A percentile compares a stretch with the other conserved stretches of the same genome.
These are phyloP conservation scores for Catocala sponsa DNA, from an alignment of 2,888 invertebrate genomes.

Conservation along the genomic window DNA sequence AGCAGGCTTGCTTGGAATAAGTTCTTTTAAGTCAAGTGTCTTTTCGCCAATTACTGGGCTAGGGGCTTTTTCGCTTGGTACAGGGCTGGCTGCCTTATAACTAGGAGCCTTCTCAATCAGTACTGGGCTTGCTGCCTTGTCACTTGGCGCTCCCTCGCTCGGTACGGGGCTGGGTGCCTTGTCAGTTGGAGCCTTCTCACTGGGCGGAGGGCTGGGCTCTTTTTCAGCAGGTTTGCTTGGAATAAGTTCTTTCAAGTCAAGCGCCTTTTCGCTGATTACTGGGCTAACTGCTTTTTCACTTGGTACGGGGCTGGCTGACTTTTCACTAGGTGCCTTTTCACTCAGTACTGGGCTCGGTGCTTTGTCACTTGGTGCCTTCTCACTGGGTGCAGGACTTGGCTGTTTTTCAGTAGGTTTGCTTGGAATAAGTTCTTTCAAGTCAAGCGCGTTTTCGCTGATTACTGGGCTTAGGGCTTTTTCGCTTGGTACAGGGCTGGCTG, in stretches of 20 bases:
- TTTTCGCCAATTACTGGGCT: constrained; percentile 19
- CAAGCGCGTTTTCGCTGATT: no score
- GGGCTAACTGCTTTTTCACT: constrained; percentile 13
- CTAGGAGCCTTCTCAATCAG: constrained; percentile 7
- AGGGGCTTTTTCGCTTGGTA: constrained; percentile 2
- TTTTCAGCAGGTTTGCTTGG: not conserved
- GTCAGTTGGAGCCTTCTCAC: not conserved
- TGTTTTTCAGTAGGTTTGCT: no score
- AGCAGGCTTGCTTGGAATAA: no score
- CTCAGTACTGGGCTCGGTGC: not conserved
- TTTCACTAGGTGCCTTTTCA: constrained; percentile 1
- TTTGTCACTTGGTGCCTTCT: not conserved
- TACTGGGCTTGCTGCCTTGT: constrained; percentile 2
- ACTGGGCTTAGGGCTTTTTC: no score
- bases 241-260: not conserved
- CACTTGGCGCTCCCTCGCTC: constrained; percentile 6
- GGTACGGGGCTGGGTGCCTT: not conserved
- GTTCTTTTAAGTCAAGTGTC: no score
- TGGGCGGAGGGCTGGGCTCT: not conserved
- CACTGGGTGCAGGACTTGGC: no score
- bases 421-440: no score
- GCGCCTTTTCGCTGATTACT: constrained; percentile 8
- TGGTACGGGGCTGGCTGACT: not conserved
- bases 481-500: no score
- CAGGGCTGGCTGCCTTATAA: constrained; percentile 9